phyloP scores from a whole-genome alignment of 1,140 invertebrate genomes.

The Mercenaria mercenaria region DNA sequence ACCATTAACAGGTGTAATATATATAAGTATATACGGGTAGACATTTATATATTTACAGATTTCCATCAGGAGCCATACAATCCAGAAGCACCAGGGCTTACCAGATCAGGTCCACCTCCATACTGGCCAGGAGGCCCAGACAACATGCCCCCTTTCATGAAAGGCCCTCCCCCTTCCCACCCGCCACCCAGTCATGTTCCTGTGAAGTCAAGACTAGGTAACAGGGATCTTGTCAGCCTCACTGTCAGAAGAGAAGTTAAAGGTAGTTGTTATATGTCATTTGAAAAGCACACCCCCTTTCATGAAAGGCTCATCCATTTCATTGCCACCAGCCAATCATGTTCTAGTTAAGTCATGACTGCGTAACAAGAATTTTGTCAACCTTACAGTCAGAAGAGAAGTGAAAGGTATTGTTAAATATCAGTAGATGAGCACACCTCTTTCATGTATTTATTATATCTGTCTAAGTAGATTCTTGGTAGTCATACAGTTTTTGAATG shows the following conservation, averaged over 20 bases:
- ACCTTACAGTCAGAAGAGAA: conserved; percentile 42
- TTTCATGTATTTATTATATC: too few relatives aligned
- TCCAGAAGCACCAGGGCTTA: conserved; percentile 56
- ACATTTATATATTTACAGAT: conserved; percentile 24
- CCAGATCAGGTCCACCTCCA: conserved; percentile 1
- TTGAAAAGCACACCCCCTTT: too few relatives aligned
- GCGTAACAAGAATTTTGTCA: conserved; percentile 56
- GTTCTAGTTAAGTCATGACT: conserved; percentile 57
- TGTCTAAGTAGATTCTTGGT: too few relatives aligned
- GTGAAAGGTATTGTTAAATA: too few relatives aligned
- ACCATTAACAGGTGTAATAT: too few relatives aligned
- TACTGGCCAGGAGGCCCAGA: conserved; percentile 57
- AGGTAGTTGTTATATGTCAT: too few relatives aligned
- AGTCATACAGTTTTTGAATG: too few relatives aligned
- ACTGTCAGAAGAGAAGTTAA: conserved; percentile 47
- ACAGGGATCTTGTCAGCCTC: conserved; percentile 59
- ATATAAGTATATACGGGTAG: too few relatives aligned
- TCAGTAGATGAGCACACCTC: too few relatives aligned
- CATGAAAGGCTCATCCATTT: conserved; percentile 30
- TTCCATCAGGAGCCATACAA: conserved; percentile 63
- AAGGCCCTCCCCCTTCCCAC: conserved; percentile 9
- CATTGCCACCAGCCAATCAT: background rate
- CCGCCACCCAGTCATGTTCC: background rate
- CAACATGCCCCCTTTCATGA: conserved; percentile 40
- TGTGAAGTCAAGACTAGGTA: conserved; percentile 55